phyloP scores from a whole-genome alignment of 2,888 invertebrate species.

The Drosophila mayaguana region DNA sequence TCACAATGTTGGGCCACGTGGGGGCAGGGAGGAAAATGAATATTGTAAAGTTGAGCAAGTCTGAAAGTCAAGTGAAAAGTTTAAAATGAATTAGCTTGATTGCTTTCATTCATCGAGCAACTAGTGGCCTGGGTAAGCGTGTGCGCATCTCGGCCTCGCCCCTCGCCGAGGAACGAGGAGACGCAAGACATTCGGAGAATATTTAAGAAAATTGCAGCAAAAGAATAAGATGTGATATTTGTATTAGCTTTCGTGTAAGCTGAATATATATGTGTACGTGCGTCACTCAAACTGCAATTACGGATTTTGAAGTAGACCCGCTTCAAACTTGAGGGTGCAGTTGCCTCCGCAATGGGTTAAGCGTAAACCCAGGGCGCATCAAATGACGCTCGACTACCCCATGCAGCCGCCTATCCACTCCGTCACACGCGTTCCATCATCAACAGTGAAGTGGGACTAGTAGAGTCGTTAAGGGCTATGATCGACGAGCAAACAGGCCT shows the following conservation, averaged over 20 bases:
- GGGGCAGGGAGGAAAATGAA: slow-evolving; percentile 32
- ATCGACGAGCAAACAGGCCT: neutral
- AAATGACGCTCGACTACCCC: slow-evolving; percentile 10
- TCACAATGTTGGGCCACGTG: slow-evolving; percentile 26
- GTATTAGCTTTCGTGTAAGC: slow-evolving; percentile 20
- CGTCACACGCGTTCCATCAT: slow-evolving; percentile 1
- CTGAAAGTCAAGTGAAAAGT: slow-evolving; percentile 53
- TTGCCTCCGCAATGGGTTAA: slow-evolving; percentile 28
- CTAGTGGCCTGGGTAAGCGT: slow-evolving; percentile 24
- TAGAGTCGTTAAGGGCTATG: neutral
- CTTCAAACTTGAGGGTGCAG: slow-evolving; percentile 27
- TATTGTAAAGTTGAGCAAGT: slow-evolving; percentile 41
- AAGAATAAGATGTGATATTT: slow-evolving; percentile 21
- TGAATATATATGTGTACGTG: slow-evolving; percentile 10
- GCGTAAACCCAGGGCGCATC: slow-evolving; percentile 15
- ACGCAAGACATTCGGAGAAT: slow-evolving; percentile 4
- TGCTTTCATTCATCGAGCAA: slow-evolving; percentile 43
- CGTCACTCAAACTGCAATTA: slow-evolving; percentile 63
- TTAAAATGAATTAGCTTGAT: slow-evolving; percentile 63
- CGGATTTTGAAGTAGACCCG: slow-evolving; percentile 45
- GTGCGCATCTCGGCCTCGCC: slow-evolving; percentile 9
- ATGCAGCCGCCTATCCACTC: neutral
- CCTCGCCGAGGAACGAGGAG: neutral
- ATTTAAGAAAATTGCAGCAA: slow-evolving; percentile 15
- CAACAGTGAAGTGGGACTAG: slow-evolving; percentile 6